A percentile compares a stretch with the other conserved stretches of the same genome.
Conservation (phyloP, 92 coral and sea anemone genomes). For the Zoanthus solanderi region DNA sequence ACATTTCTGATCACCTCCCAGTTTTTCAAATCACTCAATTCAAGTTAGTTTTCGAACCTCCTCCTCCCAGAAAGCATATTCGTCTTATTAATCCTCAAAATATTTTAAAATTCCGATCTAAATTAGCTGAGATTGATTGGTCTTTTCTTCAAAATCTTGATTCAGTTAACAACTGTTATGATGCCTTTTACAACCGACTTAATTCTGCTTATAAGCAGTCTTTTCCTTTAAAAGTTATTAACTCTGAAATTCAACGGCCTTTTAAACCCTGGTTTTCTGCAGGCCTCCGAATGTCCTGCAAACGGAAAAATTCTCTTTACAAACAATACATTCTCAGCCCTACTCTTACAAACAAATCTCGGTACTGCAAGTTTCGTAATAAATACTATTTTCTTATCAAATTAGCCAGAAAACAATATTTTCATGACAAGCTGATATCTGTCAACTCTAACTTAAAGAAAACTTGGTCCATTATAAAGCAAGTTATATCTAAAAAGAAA, state of each 20-base stretch:
- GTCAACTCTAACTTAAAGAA: no score
- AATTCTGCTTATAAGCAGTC: constrained; percentile 4
- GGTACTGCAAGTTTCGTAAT: constrained; percentile 41
- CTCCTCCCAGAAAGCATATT: no score
- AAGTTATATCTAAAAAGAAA: no score
- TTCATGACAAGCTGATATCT: no score
- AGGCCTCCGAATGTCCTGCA: constrained; percentile 31
- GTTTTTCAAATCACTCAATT: constrained; percentile 23
- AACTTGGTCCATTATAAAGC: no score
- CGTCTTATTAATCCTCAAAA: no score
- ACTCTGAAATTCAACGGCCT: not conserved
- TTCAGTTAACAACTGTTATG: constrained; percentile 16
- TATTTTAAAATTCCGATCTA: no score
- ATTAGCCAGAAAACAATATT: constrained; percentile 36
- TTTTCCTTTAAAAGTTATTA: no score
- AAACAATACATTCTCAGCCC: constrained; percentile 19
- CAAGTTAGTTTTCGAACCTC: not conserved
- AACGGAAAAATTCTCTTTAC: constrained; percentile 35
- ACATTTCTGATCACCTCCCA: constrained; percentile 50
- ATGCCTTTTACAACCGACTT: constrained; percentile 13
- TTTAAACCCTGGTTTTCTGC: not conserved
- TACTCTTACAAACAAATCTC: no score
- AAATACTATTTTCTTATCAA: constrained; percentile 50
- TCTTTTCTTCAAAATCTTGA: constrained; percentile 1
- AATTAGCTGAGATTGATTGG: no score